Evolutionary conservation across 2,797 vertebrate genomes (phyloP), one percentile per base, ranked within the genome.

Genomic region (Choloepus didactylus): DNA sequence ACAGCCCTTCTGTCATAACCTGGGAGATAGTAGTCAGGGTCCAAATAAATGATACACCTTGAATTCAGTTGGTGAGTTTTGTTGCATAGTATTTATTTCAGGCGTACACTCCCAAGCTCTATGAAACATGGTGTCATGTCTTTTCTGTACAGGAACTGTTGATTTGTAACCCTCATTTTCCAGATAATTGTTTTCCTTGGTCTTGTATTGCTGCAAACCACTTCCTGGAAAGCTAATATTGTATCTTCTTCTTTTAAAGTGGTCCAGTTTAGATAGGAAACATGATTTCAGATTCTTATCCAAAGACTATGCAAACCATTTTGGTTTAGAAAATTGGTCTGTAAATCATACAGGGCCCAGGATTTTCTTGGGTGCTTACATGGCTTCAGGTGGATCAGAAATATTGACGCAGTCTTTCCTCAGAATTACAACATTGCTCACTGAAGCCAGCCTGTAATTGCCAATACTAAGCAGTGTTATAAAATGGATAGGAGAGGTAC

Each of bases 271-370:
- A 96, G 96, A 95, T 96, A 97, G 82, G 69, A 87, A 96, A 87
- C 75, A 66, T 70, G 95, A 95, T 97, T 97, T 96, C 88, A 96
- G 93, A 95, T 96, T 94, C 83, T 95, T 96, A 97, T 93, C 96
- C 83, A 94, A 89, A 83, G 93, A n/a, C 80, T 96, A 97, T 97
- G 97, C 93, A 97, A 97, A 97, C 95, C 66, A 94, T 70, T 96
- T 95, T 77, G 84, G 87, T 94, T 95, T 93, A 84, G 93, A 94
- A 97, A 95, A 96, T 95, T 97, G 88, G 92, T 77, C 90, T 94
- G 67, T 97, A 93, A 97, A 97, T 97, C 94, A 94, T 96, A 77
- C 9, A 75, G 49, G 49, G 76, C 73, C 46, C 66, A 73, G 83
- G 88, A 87, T 94, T 93, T 96, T 94, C 87, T 89, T 80, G 67